Percentiles rank a stretch among this genome's conserved stretches.
Conservation (phyloP, 2,888 invertebrate genomes). For the Chaetogeoica ovagalla region DNA sequence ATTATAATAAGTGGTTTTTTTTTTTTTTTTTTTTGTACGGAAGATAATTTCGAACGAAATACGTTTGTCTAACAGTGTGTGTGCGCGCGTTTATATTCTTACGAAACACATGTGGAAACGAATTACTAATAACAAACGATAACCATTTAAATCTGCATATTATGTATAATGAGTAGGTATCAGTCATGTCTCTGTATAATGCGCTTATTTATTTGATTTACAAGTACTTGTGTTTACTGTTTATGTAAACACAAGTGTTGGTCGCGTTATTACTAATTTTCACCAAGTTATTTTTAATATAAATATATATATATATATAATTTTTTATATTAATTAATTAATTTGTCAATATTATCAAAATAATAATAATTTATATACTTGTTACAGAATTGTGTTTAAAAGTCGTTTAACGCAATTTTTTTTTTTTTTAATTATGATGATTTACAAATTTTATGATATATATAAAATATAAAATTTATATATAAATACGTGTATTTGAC, state of each 20-base stretch:
- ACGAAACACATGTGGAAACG: neutral
- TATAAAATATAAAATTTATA: no score
- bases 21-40: slow-evolving; percentile 28
- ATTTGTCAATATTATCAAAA: neutral
- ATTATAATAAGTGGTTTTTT: slow-evolving; percentile 6
- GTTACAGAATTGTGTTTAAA: neutral
- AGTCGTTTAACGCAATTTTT: neutral
- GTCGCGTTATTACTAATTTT: neutral
- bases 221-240: no score
- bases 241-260: neutral
- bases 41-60: slow-evolving; percentile 14
- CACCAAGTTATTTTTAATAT: neutral
- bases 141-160: neutral
- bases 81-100: neutral
- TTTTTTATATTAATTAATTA: neutral
- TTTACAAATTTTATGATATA: neutral
- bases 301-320: neutral
- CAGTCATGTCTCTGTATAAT: neutral
- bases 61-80: neutral
- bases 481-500: neutral
- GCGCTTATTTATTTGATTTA: neutral
- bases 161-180: neutral
- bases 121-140: neutral
- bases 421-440: no score
- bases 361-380: neutral